These are phyloP conservation scores for Holothuria leucospilota DNA, from an alignment of 53 echinoderm and acorn worm species.

Conservation along the genomic window DNA sequence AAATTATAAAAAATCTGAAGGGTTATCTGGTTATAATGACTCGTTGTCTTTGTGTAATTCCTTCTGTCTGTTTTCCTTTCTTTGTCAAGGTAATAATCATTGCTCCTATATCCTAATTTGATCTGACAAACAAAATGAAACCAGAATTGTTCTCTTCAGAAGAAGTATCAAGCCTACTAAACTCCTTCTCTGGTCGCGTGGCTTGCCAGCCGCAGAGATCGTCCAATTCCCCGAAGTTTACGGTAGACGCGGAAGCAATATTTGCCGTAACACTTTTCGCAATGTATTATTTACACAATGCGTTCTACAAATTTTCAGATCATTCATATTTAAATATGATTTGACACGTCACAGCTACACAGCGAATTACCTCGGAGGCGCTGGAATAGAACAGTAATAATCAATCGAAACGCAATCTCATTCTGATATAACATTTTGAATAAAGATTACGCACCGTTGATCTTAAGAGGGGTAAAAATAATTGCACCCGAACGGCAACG, in stretches of 20 bases:
- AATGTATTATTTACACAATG: slow-evolving; percentile 44
- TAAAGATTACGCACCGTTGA: slow-evolving; percentile 35
- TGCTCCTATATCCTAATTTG: slow-evolving; percentile 8
- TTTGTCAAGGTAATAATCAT: slow-evolving; percentile 1
- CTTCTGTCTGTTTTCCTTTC: neutral
- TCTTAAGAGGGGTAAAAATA: slow-evolving; percentile 47
- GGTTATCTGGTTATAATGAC: too few relatives aligned
- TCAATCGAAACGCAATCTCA: slow-evolving; percentile 47
- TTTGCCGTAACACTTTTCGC: slow-evolving; percentile 39
- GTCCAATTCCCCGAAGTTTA: slow-evolving; percentile 26
- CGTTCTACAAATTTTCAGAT: slow-evolving; percentile 41
- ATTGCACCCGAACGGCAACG: slow-evolving; percentile 46
- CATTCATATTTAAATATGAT: slow-evolving; percentile 48
- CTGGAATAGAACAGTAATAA: slow-evolving; percentile 41
- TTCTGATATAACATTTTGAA: slow-evolving; percentile 37
- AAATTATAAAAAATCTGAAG: too few relatives aligned
- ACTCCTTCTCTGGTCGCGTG: neutral
- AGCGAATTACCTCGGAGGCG: slow-evolving; percentile 45
- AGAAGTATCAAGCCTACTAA: neutral
- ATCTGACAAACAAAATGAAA: slow-evolving; percentile 21
- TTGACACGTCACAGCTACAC: slow-evolving; percentile 40
- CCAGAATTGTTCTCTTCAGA: neutral
- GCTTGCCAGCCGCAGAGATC: neutral
- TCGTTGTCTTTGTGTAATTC: neutral
- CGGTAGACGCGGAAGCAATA: slow-evolving; percentile 25